A percentile compares a stretch with the other conserved stretches of the same genome.
Conservation (phyloP, 2,888 invertebrate genomes). For the Heliconius cydno region DNA sequence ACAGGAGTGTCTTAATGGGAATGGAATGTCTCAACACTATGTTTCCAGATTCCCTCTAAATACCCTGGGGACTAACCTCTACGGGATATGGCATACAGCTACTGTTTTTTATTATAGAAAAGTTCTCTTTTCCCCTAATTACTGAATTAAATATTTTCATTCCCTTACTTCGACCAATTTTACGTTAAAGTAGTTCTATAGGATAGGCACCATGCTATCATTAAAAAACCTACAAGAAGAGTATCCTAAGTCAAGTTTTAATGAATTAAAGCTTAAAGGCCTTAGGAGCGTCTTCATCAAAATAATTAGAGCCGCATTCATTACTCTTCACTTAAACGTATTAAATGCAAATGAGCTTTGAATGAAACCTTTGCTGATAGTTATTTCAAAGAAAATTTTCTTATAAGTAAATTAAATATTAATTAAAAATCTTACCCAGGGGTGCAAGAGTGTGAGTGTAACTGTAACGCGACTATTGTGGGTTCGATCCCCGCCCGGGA, state of each 20-base stretch:
- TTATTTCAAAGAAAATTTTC: neutral
- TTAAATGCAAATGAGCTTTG: conserved; percentile 24
- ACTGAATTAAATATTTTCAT: too few species aligned
- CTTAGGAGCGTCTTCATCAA: conserved; percentile 10
- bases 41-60: neutral
- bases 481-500: too few species aligned
- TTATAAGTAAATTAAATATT: neutral
- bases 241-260: neutral
- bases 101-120: too few species aligned
- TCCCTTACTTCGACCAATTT: too few species aligned
- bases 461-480: neutral
- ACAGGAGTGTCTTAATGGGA: neutral
- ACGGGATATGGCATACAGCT: neutral
- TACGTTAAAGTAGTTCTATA: too few species aligned
- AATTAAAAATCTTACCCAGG: too few species aligned
- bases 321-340: conserved; percentile 22
- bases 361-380: neutral
- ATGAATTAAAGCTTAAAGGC: conserved; percentile 10
- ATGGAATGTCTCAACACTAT: neutral
- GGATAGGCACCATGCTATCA: neutral
- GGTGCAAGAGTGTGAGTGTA: neutral
- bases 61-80: neutral
- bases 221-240: conserved; percentile 15
- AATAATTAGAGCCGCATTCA: conserved; percentile 28
- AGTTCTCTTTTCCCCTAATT: too few species aligned